Percentiles rank a stretch among this genome's conserved stretches.
Conservation (phyloP, 2,113 vertebrate genomes). For the Gnathonemus longibarbis region DNA sequence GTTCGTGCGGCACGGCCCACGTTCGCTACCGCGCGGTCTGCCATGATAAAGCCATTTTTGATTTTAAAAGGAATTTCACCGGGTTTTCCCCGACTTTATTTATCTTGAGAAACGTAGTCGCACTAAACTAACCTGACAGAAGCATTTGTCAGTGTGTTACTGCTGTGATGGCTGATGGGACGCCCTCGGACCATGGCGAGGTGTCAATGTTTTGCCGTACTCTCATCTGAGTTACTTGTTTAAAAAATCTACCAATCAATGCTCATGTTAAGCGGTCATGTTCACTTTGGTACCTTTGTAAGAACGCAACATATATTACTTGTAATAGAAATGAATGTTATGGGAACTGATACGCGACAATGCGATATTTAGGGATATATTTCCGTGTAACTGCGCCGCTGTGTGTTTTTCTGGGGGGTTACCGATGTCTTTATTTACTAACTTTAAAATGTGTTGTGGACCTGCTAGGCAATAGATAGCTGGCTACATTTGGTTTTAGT, state of each 20-base stretch:
- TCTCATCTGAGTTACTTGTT: neutral
- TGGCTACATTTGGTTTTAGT: neutral
- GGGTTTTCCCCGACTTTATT: neutral
- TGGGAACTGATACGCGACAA: neutral
- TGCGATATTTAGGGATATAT: neutral
- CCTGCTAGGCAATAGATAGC: neutral
- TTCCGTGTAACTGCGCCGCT: neutral
- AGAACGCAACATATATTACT: neutral
- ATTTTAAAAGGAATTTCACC: neutral
- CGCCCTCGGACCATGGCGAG: neutral
- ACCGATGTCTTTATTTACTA: neutral
- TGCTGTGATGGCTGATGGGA: neutral
- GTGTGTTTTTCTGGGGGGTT: neutral
- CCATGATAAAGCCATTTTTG: neutral
- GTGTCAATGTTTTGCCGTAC: neutral
- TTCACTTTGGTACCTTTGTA: neutral
- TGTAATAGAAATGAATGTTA: neutral
- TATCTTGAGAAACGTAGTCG: neutral
- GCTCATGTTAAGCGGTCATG: neutral
- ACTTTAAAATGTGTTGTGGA: neutral
- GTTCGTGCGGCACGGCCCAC: neutral
- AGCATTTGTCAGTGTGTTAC: neutral
- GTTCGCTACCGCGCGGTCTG: neutral
- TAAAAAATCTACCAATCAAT: neutral
- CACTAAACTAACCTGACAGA: neutral